Conservation (phyloP, 92 coral and sea anemone species). For the Umimayanthus kanabou region DNA sequence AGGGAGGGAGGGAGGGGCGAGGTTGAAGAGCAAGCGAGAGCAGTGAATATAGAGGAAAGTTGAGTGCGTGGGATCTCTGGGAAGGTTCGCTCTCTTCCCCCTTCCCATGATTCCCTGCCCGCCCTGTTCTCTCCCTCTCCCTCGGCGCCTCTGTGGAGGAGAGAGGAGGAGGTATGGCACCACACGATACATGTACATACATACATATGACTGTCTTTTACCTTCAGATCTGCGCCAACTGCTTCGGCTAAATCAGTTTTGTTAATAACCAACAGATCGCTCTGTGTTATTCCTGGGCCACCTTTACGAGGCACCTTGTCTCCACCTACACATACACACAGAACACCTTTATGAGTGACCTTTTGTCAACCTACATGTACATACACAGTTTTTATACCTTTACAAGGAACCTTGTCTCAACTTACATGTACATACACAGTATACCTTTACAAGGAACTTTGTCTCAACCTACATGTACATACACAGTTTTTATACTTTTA, state of each 20-base stretch:
- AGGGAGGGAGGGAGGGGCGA: no score
- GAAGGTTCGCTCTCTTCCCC: no score
- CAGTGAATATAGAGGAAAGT: no score
- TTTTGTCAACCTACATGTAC: slow-evolving; percentile 55
- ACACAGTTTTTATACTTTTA: slow-evolving; percentile 40
- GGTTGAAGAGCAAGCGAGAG: no score
- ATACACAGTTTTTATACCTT: slow-evolving; percentile 32
- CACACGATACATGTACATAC: background rate
- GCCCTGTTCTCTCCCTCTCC: no score
- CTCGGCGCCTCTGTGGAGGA: no score
- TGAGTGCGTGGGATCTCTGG: no score
- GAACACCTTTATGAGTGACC: slow-evolving; percentile 64
- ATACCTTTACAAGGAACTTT: slow-evolving; percentile 66
- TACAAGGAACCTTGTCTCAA: slow-evolving; percentile 73
- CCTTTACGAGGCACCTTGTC: slow-evolving; percentile 82
- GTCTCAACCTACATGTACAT: slow-evolving; percentile 52
- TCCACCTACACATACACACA: slow-evolving; percentile 47
- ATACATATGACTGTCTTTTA: background rate
- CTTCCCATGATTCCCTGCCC: no score
- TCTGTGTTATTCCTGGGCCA: slow-evolving; percentile 77
- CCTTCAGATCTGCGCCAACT: slow-evolving; percentile 74
- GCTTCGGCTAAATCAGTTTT: slow-evolving; percentile 75
- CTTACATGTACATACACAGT: slow-evolving; percentile 25
- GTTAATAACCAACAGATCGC: slow-evolving; percentile 68
- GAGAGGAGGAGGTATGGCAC: no score